A percentile compares a stretch with the other conserved stretches of the same genome.
Evolutionary conservation across 2,797 vertebrate genomes (phyloP).

Genomic region (Channa striata): DNA sequence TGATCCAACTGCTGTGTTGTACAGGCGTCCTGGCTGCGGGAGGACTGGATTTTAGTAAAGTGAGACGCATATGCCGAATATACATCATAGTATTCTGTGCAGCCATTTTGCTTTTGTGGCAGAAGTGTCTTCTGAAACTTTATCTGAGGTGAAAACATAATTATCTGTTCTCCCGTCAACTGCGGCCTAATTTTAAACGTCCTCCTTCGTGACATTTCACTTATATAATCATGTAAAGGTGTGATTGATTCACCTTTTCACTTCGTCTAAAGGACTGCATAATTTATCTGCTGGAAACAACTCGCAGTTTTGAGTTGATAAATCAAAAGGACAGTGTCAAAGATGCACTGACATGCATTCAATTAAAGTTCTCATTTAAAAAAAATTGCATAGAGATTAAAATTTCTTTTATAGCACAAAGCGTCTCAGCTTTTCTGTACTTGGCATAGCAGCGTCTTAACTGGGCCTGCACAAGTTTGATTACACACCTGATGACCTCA

Average conservation of each 20-base stretch:
- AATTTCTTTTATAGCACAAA: neutral
- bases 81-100: neutral
- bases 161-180: neutral
- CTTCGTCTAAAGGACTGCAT: neutral
- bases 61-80: conserved; percentile 8
- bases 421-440: neutral
- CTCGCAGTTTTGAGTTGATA: neutral
- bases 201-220: neutral
- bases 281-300: neutral
- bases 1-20: conserved; percentile 47
- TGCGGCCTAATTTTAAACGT: neutral
- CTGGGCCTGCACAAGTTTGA: neutral
- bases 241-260: neutral
- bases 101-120: neutral
- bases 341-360: conserved; percentile 6
- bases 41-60: conserved; percentile 19
- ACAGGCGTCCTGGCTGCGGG: conserved; percentile 20
- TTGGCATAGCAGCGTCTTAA: neutral
- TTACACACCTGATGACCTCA: conserved; percentile 12
- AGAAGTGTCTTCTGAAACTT: neutral
- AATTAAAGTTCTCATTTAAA: neutral
- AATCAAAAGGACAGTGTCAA: neutral
- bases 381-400: neutral
- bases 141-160: neutral
- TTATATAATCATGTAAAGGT: neutral